These are phyloP conservation scores for Patella depressa DNA, from an alignment of 2,888 invertebrate genomes.

Conservation along the genomic window DNA sequence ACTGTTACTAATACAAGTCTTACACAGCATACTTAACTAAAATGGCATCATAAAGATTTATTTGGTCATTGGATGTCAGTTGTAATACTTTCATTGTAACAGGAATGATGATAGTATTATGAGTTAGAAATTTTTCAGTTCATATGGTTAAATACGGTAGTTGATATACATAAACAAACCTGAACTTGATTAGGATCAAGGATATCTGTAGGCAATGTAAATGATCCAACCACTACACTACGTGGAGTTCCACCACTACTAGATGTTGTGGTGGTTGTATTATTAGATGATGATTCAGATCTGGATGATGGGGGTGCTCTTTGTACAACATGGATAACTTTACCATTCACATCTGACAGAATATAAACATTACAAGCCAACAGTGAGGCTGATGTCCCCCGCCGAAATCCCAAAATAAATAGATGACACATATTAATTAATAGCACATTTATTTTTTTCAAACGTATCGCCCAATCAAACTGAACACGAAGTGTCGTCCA, in stretches of 20 bases:
- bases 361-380: not conserved
- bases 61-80: no score
- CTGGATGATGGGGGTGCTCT: conserved; percentile 80
- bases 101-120: no score
- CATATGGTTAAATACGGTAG: conserved; percentile 5
- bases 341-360: conserved; percentile 83
- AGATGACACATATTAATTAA: no score
- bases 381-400: no score
- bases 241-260: conserved; percentile 76
- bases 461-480: no score
- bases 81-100: no score
- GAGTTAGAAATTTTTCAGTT: no score
- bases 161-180: conserved; percentile 42
- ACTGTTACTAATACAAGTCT: not conserved
- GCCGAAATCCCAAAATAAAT: no score
- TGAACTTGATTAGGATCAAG: conserved; percentile 68
- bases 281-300: conserved; percentile 31
- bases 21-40: not conserved
- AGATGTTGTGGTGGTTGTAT: conserved; percentile 17
- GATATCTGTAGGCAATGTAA: conserved; percentile 68
- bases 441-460: no score
- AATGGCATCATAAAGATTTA: not conserved
- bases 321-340: conserved; percentile 93
- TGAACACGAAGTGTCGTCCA: no score
- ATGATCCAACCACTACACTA: conserved; percentile 71